Evolutionary conservation across 2,797 vertebrate species (phyloP), one percentile per base, ranked within the genome.

Genomic region (Steatocranus sp.): DNA sequence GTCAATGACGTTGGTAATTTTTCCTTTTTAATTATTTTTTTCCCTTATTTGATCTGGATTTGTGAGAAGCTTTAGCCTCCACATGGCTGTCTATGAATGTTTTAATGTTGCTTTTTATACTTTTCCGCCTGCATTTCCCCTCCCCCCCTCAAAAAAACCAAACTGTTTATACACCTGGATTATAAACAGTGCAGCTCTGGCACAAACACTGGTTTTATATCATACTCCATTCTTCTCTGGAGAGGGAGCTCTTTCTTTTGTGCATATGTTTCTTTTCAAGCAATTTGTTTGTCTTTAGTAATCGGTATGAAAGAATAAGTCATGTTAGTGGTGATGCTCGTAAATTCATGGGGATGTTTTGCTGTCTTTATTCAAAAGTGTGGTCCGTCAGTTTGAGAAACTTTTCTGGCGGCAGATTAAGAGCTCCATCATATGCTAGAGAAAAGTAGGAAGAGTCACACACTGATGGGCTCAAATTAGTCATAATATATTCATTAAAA

Each of bases 1-100:
- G 97, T 98, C 97, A 97, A 97, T 97, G 97, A 97, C 97, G 96
- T 97, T 97, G 97, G 98, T 98, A 98, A 98, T 97, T 97, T 94
- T 96, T 34, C 96, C 96, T 97, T 98, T 88, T 97, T 96, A 96
- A 97, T 97, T 95, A 95, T 97, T 97, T 97, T 96, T 96, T 95
- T 96, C 95, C 96, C 96, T 97, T 89, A 95, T 97, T 97, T 97
- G 96, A 95, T 97, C 95, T 96, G 96, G 96, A 95, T 83, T 88
- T 93, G 82, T 87, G 80, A 86, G 66, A 68, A 90, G 89, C 90
- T 90, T 38, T 76, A 90, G 82, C 85, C 87, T 87, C 80, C 84
- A 92, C 92, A 83, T 86, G 89, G 87, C 84, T 90, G 83, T 84
- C 84, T 54, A 87, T 93, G 89, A 91, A 80, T 91, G 90, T 91